Evolutionary conservation across 1,140 invertebrate species (phyloP), one percentile per base, ranked within the genome.

Genomic region (Caenorhabditis brenneri): DNA sequence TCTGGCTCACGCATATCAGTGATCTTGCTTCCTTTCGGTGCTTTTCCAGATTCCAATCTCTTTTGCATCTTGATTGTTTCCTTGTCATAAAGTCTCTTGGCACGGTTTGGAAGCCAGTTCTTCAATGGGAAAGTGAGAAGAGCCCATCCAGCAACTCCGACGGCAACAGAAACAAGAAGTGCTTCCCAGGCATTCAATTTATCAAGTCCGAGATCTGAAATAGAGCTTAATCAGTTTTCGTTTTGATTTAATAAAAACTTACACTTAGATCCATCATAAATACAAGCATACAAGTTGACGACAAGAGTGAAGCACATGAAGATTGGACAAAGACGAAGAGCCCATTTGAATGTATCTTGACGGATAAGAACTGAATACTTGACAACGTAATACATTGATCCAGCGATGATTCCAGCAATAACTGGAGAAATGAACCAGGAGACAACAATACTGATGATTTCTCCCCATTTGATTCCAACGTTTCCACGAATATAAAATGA

Each of bases 401-500:
- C 81, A n/a, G 84, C 49, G 42, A 85, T 79, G 36, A 84, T 27
- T 31, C 84, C 84, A 51, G 84, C 84, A 51, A 85, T 83, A 16
- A 84, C 9, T 19, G 84, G 84, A n/a, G 84, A 85, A 29, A 84
- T 84, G 82, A 85, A 83, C 84, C 84, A 85, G 19, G 84, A 85
- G n/a, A 84, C 16, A 1, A 85, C 93, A 86, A 96, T 95, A 88
- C 94, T 93, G 10, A 93, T 94, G 46, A 96, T 91, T 33, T 94
- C 95, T 12, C 91, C 91, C 95, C 95, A 96, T 86, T 94, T 93
- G 29, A 98, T 94, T 33, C 96, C 96, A 60, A 93, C 89, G 16
- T 94, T 93, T 22, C 96, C 96, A 87, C 94, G 93, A 42, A 95
- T 95, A 9, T 97, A 96, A 58, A 98, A 92, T 19, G 95, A 96